phyloP scores from a whole-genome alignment of 2,888 invertebrate species.

The Syrista parreyssii region DNA sequence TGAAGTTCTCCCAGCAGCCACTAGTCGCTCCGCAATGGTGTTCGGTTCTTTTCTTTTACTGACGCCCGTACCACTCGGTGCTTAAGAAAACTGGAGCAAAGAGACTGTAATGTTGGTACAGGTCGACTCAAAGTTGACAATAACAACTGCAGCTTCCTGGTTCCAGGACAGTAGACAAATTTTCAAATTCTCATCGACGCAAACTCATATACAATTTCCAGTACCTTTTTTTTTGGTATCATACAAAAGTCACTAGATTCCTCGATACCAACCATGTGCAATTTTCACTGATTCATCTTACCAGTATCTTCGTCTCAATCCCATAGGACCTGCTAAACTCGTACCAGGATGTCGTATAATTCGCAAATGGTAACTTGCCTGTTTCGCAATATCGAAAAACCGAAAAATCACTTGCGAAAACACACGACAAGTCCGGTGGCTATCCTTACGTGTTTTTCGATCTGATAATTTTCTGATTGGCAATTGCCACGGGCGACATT shows the following conservation, averaged over 20 bases:
- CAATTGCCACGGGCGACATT: conserved; percentile 38
- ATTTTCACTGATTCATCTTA: not conserved
- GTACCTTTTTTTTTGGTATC: not conserved
- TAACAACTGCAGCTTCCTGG: not conserved
- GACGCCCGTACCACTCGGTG: not conserved
- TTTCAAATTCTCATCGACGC: not conserved
- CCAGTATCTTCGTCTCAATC: not conserved
- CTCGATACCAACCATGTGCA: not conserved
- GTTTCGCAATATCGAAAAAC: not conserved
- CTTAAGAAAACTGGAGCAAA: not conserved
- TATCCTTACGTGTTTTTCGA: conserved; percentile 1
- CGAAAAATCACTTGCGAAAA: not conserved
- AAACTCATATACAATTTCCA: not conserved
- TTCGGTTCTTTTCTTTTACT: not conserved
- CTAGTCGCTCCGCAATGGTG: not conserved
- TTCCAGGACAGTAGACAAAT: not conserved
- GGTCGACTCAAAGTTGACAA: not conserved
- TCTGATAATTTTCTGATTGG: conserved; percentile 4
- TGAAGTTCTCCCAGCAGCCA: not conserved
- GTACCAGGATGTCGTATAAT: not conserved
- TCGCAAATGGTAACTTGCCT: not conserved
- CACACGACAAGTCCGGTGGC: not conserved
- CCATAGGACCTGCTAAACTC: not conserved
- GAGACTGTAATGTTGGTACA: not conserved
- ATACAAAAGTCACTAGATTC: not conserved